These are phyloP conservation scores for Heliconius ismenius DNA, from an alignment of 2,888 invertebrate genomes.

Conservation along the genomic window DNA sequence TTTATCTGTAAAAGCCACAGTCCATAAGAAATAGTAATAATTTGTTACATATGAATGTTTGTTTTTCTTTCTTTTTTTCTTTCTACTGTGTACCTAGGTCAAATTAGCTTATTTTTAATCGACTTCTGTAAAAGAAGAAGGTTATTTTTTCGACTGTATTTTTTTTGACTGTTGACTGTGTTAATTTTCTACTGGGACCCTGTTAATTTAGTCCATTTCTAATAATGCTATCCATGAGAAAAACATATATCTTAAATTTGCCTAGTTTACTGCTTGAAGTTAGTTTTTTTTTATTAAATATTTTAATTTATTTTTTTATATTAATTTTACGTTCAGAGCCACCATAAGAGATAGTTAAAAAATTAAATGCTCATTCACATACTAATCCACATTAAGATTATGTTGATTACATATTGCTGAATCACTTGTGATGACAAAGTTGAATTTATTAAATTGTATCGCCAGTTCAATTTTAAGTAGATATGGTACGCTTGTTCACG, in stretches of 20 bases:
- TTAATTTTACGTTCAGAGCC: background rate
- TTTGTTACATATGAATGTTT: background rate
- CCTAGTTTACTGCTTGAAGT: no score
- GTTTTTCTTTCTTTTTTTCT: background rate
- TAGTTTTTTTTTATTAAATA: no score
- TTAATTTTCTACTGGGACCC: no score
- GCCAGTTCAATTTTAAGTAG: constrained; percentile 42
- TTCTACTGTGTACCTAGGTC: no score
- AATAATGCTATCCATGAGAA: no score
- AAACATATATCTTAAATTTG: no score
- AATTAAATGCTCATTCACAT: background rate
- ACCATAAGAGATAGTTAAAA: background rate
- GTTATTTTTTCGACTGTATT: no score
- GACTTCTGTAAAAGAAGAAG: no score
- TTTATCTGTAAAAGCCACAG: background rate
- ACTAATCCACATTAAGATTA: constrained; percentile 1
- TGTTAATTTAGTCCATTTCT: no score
- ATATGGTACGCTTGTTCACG: constrained; percentile 58
- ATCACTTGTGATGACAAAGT: constrained; percentile 5
- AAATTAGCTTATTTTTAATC: no score
- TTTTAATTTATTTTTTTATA: no score
- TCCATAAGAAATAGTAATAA: background rate
- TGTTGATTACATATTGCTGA: background rate
- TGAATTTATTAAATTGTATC: background rate
- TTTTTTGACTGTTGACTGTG: no score